A percentile compares a stretch with the other conserved stretches of the same genome.
phyloP scores from a whole-genome alignment of 2,888 invertebrate genomes.

The Aleiodes leptofemur region DNA sequence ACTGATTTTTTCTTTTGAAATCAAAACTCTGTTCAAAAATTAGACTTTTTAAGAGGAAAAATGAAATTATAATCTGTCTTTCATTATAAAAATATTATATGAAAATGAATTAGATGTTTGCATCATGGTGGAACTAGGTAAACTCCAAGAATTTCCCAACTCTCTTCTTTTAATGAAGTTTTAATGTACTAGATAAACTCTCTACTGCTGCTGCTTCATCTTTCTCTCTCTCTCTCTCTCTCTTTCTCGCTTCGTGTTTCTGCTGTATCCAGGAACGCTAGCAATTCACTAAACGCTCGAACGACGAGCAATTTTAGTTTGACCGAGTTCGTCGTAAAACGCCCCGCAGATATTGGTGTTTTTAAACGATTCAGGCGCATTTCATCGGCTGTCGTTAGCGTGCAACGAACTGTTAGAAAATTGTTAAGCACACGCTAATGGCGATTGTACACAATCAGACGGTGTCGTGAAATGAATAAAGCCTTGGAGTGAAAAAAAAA shows the following conservation, averaged over 20 bases:
- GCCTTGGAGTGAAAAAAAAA: too few relatives aligned
- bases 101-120: slow-evolving; percentile 20
- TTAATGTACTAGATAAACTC: slow-evolving; percentile 33
- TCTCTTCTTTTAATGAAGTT: slow-evolving; percentile 25
- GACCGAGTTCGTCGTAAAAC: slow-evolving; percentile 59
- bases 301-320: slow-evolving; percentile 66
- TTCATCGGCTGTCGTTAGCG: slow-evolving; percentile 22
- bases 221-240: not conserved
- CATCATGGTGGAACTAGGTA: slow-evolving; percentile 22
- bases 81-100: not conserved
- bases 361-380: slow-evolving; percentile 17
- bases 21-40: too few relatives aligned
- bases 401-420: not conserved
- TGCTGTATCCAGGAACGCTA: slow-evolving; percentile 45
- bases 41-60: not conserved
- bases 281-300: slow-evolving; percentile 65
- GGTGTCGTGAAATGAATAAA: not conserved
- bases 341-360: slow-evolving; percentile 52
- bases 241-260: not conserved
- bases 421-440: slow-evolving; percentile 9
- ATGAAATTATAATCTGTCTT: slow-evolving; percentile 1
- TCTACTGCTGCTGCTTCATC: not conserved
- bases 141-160: slow-evolving; percentile 11
- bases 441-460: not conserved
- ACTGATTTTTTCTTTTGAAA: too few relatives aligned